A percentile compares a stretch with the other conserved stretches of the same genome.
Conservation (phyloP, 2,113 vertebrate genomes). For the Sinocyclocheilus anophthalmus region DNA sequence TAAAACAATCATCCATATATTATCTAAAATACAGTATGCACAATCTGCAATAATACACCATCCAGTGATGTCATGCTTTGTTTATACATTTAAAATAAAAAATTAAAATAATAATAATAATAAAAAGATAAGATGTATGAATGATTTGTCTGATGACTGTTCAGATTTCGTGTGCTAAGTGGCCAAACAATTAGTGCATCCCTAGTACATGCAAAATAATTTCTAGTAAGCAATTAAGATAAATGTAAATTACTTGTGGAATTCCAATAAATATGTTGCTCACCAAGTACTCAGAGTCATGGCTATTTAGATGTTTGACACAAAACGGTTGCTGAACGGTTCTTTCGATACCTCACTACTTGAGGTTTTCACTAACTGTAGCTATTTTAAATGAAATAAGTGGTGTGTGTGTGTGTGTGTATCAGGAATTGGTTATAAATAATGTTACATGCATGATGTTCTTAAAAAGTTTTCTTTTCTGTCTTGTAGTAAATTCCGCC, state of each 20-base stretch:
- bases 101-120: no score
- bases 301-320: neutral
- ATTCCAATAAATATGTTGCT: neutral
- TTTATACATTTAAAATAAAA: neutral
- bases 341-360: neutral
- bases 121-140: neutral
- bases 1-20: neutral
- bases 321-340: neutral
- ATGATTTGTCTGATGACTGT: neutral
- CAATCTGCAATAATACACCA: neutral
- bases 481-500: conserved; percentile 87
- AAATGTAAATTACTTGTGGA: neutral
- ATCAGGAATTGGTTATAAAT: no score
- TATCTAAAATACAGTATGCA: neutral
- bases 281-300: neutral
- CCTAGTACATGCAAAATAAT: neutral
- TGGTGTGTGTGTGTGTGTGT: no score
- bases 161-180: no score
- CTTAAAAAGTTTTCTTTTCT: neutral
- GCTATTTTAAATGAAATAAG: no score
- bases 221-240: neutral
- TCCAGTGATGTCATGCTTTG: neutral
- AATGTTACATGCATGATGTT: neutral
- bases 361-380: neutral
- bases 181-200: neutral